Evolutionary conservation across 2,888 invertebrate species (phyloP).

Genomic region (Frankliniella intonsa): DNA sequence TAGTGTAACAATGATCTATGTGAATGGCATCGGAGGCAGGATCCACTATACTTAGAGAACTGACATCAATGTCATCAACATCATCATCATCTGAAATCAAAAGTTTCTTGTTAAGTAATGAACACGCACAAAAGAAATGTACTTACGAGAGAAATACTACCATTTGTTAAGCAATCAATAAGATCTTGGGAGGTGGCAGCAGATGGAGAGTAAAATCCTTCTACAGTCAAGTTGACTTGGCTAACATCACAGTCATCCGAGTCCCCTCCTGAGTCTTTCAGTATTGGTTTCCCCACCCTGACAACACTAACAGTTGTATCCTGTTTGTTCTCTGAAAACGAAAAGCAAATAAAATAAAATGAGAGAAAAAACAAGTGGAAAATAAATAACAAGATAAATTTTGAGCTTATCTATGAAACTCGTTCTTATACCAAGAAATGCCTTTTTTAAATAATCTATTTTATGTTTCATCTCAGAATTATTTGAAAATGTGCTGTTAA

Average conservation of each 20-base stretch:
- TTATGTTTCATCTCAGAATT: too few relatives aligned
- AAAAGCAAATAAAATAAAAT: neutral
- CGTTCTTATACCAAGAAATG: too few relatives aligned
- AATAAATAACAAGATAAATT: constrained; percentile 58
- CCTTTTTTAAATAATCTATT: too few relatives aligned
- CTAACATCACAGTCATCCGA: constrained; percentile 52
- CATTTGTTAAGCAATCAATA: neutral
- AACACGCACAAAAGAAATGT: neutral
- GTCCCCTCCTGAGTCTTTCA: constrained; percentile 38
- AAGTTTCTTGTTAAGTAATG: neutral
- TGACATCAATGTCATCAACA: neutral
- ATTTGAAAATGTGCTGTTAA: too few relatives aligned
- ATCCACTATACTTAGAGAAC: neutral
- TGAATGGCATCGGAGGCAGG: neutral
- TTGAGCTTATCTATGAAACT: too few relatives aligned
- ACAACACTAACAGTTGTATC: constrained; percentile 44
- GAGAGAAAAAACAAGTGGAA: neutral
- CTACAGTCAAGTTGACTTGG: constrained; percentile 60
- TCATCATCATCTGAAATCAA: neutral
- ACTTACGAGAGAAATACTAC: neutral
- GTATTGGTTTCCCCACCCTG: neutral
- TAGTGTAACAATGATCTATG: constrained; percentile 14
- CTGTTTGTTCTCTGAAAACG: constrained; percentile 44
- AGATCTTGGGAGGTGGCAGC: constrained; percentile 18
- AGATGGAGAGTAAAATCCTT: constrained; percentile 56